phyloP scores from a whole-genome alignment of 2,797 vertebrate genomes.

The Nothura maculosa region DNA sequence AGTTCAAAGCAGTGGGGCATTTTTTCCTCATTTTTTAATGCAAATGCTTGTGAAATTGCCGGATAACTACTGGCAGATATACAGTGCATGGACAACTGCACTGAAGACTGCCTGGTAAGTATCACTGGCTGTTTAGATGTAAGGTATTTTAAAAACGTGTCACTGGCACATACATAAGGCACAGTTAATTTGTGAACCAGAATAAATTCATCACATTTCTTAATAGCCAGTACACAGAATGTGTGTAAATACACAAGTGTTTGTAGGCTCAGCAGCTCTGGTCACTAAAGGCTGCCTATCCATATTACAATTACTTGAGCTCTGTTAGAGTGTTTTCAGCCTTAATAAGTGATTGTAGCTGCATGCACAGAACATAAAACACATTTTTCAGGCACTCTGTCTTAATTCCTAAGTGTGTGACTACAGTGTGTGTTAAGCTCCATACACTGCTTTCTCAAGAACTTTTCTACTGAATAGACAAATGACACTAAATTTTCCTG shows the following conservation, averaged over 20 bases:
- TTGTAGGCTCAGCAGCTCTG: background rate
- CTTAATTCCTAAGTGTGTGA: constrained; percentile 21
- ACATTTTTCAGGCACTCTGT: constrained; percentile 3
- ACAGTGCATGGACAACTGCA: background rate
- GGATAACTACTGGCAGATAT: background rate
- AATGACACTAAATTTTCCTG: background rate
- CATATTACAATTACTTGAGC: background rate
- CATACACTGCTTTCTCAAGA: constrained; percentile 30
- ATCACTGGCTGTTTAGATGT: background rate
- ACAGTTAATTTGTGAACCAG: background rate
- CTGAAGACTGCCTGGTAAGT: background rate
- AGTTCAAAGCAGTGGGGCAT: background rate
- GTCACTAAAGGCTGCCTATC: background rate
- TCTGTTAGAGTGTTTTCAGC: background rate
- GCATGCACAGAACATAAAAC: background rate
- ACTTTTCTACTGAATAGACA: constrained; percentile 39
- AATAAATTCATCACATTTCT: background rate
- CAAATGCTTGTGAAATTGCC: background rate
- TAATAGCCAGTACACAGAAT: background rate
- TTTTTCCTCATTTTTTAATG: background rate
- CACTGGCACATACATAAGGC: background rate
- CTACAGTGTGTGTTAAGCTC: background rate
- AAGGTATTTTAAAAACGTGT: background rate
- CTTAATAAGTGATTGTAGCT: constrained; percentile 4
- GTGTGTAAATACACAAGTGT: background rate